phyloP scores from a whole-genome alignment of 2,888 invertebrate genomes.

The Kuschelorhynchus macadamiae region DNA sequence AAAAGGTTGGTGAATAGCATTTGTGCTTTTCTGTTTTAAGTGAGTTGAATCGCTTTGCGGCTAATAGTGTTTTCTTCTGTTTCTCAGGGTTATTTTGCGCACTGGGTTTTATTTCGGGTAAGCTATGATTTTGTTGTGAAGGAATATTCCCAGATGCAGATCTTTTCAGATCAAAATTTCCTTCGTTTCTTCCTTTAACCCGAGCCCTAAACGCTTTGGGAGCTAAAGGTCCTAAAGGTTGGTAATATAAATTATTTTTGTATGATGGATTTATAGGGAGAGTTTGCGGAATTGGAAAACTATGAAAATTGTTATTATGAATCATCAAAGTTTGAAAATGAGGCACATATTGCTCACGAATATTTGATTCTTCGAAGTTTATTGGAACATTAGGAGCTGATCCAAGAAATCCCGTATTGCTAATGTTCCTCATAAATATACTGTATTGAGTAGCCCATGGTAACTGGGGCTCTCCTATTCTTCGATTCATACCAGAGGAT shows the following conservation, averaged over 20 bases:
- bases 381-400: conserved; percentile 50
- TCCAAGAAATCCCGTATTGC: conserved; percentile 30
- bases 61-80: conserved; percentile 45
- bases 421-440: conserved; percentile 44
- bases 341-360: conserved; percentile 45
- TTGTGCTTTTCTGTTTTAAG: conserved; percentile 65
- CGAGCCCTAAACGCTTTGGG: conserved; percentile 43
- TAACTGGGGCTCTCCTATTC: conserved; percentile 25
- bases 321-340: conserved; percentile 44
- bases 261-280: conserved; percentile 25
- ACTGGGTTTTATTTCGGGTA: background rate
- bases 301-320: conserved; percentile 20
- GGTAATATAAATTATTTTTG: conserved; percentile 43
- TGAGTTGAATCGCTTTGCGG: conserved; percentile 64
- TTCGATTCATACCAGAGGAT: conserved; percentile 38
- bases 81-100: conserved; percentile 32
- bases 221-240: conserved; percentile 31
- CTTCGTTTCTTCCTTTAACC: conserved; percentile 61
- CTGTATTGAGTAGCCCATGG: conserved; percentile 48
- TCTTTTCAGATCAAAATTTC: conserved; percentile 60
- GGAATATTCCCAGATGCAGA: conserved; percentile 61
- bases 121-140: conserved; percentile 5
- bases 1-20: conserved; percentile 68
- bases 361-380: conserved; percentile 52
- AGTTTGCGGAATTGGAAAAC: conserved; percentile 30